phyloP scores from a whole-genome alignment of 2,113 vertebrate species.

The Myodes glareolus region DNA sequence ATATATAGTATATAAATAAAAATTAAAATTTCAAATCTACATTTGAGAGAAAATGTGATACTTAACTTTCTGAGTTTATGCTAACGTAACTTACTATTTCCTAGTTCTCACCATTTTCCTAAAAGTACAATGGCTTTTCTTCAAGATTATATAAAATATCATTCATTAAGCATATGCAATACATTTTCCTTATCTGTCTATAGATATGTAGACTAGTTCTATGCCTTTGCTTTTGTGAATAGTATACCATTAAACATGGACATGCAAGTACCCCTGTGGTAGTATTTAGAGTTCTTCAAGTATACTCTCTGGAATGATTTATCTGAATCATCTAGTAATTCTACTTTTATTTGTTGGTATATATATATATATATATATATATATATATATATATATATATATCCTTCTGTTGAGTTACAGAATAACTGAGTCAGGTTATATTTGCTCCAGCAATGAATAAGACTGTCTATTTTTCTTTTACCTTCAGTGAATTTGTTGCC shows the following conservation, averaged over 20 bases:
- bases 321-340: neutral
- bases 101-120: neutral
- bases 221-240: neutral
- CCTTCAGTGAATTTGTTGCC: neutral
- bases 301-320: neutral
- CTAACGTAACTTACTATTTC: neutral
- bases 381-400: neutral
- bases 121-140: neutral
- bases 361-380: neutral
- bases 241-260: neutral
- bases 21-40: neutral
- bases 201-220: neutral
- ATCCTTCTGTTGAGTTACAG: neutral
- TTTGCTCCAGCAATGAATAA: neutral
- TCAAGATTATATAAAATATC: neutral
- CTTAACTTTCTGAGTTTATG: neutral
- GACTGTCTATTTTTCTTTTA: neutral
- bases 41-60: neutral
- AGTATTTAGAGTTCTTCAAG: neutral
- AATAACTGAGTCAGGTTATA: neutral
- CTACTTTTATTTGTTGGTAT: neutral
- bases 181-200: neutral
- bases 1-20: neutral
- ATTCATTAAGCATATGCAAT: neutral
- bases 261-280: too few species aligned